Evolutionary conservation across 2,797 vertebrate genomes (phyloP).

Genomic region (Loriculus beryllinus): DNA sequence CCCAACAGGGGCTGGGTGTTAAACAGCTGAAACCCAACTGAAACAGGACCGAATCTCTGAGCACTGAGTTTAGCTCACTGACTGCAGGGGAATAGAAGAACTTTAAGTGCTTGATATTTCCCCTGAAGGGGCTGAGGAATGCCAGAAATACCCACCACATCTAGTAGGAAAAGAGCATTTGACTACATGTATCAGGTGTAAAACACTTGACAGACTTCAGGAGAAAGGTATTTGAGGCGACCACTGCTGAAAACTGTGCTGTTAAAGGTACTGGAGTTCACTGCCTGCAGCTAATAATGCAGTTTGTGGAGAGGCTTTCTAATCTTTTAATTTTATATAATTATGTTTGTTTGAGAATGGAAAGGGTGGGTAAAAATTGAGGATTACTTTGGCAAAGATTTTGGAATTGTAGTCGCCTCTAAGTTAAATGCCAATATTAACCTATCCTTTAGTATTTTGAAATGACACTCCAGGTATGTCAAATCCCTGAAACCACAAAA

Average conservation of each 20-base stretch:
- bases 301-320: constrained; percentile 68
- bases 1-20: not conserved
- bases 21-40: not conserved
- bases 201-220: constrained; percentile 54
- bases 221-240: constrained; percentile 52
- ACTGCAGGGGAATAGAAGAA: not conserved
- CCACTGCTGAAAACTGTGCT: constrained; percentile 20
- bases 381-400: constrained; percentile 41
- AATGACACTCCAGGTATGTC: not conserved
- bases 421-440: constrained; percentile 44
- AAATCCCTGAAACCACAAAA: constrained; percentile 47
- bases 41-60: not conserved
- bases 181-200: constrained; percentile 29
- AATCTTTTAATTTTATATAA: constrained; percentile 74
- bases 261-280: constrained; percentile 38
- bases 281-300: constrained; percentile 69
- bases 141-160: constrained; percentile 58
- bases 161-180: constrained; percentile 37
- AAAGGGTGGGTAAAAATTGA: constrained; percentile 41
- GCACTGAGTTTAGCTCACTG: not conserved
- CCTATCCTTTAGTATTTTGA: constrained; percentile 23
- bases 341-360: constrained; percentile 59
- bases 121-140: constrained; percentile 51
- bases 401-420: constrained; percentile 27
- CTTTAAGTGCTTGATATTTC: constrained; percentile 35